Evolutionary conservation across 2,888 invertebrate genomes (phyloP).

Genomic region (Cataglyphis rosenhaueri): DNA sequence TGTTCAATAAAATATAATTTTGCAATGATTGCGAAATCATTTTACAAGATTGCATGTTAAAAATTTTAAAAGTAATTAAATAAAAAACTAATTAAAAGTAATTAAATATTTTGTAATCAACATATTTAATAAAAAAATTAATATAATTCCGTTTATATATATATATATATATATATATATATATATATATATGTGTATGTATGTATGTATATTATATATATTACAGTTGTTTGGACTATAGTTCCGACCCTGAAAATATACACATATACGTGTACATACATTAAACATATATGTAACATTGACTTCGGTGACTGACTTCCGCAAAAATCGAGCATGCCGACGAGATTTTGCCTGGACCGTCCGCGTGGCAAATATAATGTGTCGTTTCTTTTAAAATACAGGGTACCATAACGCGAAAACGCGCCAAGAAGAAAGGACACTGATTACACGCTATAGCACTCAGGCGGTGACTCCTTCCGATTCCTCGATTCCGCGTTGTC

Average conservation of each 20-base stretch:
- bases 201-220: too few species aligned
- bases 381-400: conserved; percentile 60
- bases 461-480: conserved; percentile 39
- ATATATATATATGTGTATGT: too few species aligned
- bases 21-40: background rate
- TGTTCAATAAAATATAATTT: background rate
- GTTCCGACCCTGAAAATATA: conserved; percentile 3
- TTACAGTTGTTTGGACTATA: background rate
- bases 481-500: conserved; percentile 18
- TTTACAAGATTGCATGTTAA: background rate
- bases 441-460: conserved; percentile 60
- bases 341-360: conserved; percentile 37
- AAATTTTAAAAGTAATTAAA: background rate
- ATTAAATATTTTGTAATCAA: background rate
- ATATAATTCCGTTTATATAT: background rate
- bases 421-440: conserved; percentile 55
- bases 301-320: conserved; percentile 51
- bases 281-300: background rate
- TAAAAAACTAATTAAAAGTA: background rate
- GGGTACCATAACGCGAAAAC: conserved; percentile 58
- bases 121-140: background rate
- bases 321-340: conserved; percentile 67
- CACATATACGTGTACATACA: background rate
- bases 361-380: conserved; percentile 55
- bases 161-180: too few species aligned